Base-by-base conservation (phyloP, 2,888 invertebrate genomes). In the Lagria hirta region DNA sequence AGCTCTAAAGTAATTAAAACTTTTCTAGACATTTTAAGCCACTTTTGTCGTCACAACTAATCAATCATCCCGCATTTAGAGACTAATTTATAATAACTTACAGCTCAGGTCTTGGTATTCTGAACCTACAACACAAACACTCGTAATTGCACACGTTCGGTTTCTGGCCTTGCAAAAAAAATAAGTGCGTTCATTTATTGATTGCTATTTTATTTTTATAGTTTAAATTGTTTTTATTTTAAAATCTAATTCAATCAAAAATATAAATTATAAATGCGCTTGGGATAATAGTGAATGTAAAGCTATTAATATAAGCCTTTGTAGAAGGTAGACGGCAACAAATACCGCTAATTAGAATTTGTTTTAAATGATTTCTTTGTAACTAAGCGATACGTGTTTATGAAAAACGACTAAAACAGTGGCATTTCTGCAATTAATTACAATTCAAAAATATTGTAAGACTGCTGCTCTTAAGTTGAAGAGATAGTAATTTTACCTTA, bases 331-430 rank as follows among this genome's bases (percentile, higher is more conserved):
- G 49, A 55, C 41, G 49, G 43, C 41, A 42, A 55, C 52, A 53
- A 55, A 55, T 51, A 53, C 41, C 38, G 44, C 35, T 52, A 51
- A 55, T 55, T 52, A 52, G 46, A 50, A 53, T 53, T 46, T 46
- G 32, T 28, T 41, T 45, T 22, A 26, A 42, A 42, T 42, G 27
- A 42, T 33, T 17, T 23, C 20, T 28, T 37, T 37, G 37, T 37
- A 37, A n/a, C n/a, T n/a, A n/a, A 37, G 14, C 29, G 13, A 35
- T 36, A 36, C 34, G 22, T 28, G 30, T 21, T 38, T 26, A 33
- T 24, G 41, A 41, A 33, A 24, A 41, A 41, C 26, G 6, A 15
- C 37, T 28, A 43, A 20, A 12, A 35, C 28, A 36, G 43, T 43
- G 43, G 43, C 22, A 43, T 43, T 36, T 22, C 24, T n/a, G 13